Conservation (phyloP, 2,888 invertebrate genomes). For the Troides oblongomaculatus region DNA sequence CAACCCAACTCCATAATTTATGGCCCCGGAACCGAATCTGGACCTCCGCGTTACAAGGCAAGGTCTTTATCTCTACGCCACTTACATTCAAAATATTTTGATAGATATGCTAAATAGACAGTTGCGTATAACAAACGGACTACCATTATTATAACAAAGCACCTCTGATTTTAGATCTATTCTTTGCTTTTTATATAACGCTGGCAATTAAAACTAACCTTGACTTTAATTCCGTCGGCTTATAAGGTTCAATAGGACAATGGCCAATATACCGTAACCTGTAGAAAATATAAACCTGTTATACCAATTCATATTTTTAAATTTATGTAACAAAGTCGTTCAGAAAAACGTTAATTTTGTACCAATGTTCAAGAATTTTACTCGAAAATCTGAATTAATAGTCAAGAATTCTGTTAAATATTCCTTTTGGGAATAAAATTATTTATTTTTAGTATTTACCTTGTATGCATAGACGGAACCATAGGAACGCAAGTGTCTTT, state of each 20-base stretch:
- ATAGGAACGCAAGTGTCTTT: conserved; percentile 67
- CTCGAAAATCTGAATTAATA: too few species aligned
- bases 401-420: too few species aligned
- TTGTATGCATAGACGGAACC: conserved; percentile 68
- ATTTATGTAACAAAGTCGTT: background rate
- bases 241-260: conserved; percentile 50
- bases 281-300: conserved; percentile 31
- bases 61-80: too few species aligned
- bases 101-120: too few species aligned
- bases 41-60: too few species aligned
- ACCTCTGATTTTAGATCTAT: background rate
- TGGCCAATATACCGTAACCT: conserved; percentile 66
- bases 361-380: too few species aligned
- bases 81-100: too few species aligned
- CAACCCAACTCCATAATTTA: too few species aligned
- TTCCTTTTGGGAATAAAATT: background rate
- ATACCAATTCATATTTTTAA: background rate
- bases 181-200: background rate
- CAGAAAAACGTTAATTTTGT: background rate
- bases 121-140: too few species aligned
- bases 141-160: background rate
- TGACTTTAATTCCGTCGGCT: conserved; percentile 32
- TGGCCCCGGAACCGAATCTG: too few species aligned
- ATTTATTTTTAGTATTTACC: conserved; percentile 44
- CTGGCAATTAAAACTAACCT: conserved; percentile 35